Conservation (phyloP, 2,888 invertebrate genomes). For the Amorpha juglandis region DNA sequence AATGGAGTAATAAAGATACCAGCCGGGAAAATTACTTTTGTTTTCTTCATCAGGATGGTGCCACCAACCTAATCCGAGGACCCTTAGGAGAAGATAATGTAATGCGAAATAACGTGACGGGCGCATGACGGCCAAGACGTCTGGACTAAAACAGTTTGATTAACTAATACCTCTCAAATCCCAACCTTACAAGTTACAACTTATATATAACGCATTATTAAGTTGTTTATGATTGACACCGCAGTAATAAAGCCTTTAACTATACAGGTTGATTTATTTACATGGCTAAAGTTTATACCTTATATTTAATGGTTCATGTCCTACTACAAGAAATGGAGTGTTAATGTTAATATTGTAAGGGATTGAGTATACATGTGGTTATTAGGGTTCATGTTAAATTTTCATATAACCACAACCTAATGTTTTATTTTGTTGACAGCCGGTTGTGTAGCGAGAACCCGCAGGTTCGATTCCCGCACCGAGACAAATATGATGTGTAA, state of each 20-base stretch:
- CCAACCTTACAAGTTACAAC: background rate
- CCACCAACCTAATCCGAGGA: conserved; percentile 78
- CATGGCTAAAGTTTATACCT: background rate
- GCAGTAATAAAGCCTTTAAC: conserved; percentile 19
- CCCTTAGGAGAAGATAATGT: conserved; percentile 67
- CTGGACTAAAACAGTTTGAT: conserved; percentile 22
- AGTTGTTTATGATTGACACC: conserved; percentile 19
- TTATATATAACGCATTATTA: background rate
- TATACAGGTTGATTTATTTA: conserved; percentile 6
- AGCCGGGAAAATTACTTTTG: conserved; percentile 66
- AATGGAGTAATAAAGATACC: conserved; percentile 71
- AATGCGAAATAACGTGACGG: conserved; percentile 66
- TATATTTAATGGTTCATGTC: background rate
- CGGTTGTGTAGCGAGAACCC: too few relatives aligned
- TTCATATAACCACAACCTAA: too few relatives aligned
- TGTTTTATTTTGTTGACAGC: too few relatives aligned
- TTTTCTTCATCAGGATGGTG: conserved; percentile 73
- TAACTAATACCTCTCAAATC: background rate
- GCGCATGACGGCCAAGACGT: conserved; percentile 35
- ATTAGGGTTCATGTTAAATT: background rate
- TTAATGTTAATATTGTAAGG: background rate
- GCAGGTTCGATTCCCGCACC: too few relatives aligned
- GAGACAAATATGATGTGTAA: too few relatives aligned
- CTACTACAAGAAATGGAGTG: background rate
- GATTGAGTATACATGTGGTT: background rate